Percentiles rank a stretch among this genome's conserved stretches.
Conservation (phyloP, 2,113 vertebrate species). For the Entelurus aequoreus region DNA sequence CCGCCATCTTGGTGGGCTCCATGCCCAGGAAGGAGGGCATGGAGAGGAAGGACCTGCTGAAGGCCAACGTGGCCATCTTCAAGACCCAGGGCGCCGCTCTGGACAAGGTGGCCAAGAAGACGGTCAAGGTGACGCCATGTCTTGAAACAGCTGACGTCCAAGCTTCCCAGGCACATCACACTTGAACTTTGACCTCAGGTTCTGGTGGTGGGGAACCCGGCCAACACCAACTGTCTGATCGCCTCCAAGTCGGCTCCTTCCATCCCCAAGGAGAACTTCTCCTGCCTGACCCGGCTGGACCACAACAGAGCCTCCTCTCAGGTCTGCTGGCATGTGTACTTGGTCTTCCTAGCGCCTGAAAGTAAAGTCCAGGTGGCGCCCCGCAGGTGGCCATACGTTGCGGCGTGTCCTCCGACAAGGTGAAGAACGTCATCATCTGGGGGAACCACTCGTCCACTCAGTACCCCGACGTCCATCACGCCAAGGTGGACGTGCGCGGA, state of each 20-base stretch:
- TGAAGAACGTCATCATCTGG: conserved; percentile 98
- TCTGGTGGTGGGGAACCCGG: conserved; percentile 95
- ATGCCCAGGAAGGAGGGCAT: conserved; percentile 98
- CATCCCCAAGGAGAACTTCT: conserved; percentile 98
- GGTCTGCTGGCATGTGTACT: conserved; percentile 54
- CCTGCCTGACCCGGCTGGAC: conserved; percentile 95
- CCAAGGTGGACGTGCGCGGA: conserved; percentile 79
- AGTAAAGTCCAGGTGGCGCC: no score
- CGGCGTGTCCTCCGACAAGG: conserved; percentile 79
- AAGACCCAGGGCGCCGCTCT: conserved; percentile 90
- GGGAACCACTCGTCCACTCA: conserved; percentile 98
- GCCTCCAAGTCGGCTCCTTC: conserved; percentile 92
- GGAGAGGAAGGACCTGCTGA: conserved; percentile 97
- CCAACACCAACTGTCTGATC: conserved; percentile 96
- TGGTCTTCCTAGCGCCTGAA: no score
- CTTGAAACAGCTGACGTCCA: no score
- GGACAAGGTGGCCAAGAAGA: conserved; percentile 93
- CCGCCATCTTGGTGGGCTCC: conserved; percentile 92
- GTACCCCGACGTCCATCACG: conserved; percentile 94
- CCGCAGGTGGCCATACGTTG: conserved; percentile 87
- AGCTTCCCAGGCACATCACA: no score
- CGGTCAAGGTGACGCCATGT: conserved; percentile 82
- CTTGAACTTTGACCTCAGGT: conserved; percentile 71
- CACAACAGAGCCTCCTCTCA: conserved; percentile 95
- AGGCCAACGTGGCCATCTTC: conserved; percentile 96